Conservation (phyloP, 2,113 vertebrate genomes). For the Thamnaconus septentrionalis region DNA sequence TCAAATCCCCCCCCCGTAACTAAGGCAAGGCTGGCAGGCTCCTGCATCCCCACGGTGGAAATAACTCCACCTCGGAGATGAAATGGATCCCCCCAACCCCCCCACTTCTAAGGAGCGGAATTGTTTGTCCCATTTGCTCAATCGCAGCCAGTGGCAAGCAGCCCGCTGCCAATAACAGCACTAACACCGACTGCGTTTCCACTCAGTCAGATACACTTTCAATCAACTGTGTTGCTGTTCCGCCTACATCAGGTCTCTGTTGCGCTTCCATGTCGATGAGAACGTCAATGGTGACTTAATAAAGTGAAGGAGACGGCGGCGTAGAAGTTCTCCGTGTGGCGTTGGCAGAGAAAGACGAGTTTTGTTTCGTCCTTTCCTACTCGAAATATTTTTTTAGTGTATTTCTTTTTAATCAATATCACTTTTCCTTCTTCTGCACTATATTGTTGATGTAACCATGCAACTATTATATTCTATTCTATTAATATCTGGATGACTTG, state of each 20-base stretch:
- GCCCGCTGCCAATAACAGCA: not conserved
- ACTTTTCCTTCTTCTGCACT: too few species aligned
- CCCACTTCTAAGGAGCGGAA: too few species aligned
- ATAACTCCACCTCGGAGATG: conserved; percentile 9
- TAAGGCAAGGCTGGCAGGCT: conserved; percentile 28
- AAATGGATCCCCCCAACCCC: too few species aligned
- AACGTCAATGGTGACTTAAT: conserved; percentile 44
- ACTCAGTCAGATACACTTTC: conserved; percentile 42
- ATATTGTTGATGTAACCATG: too few species aligned
- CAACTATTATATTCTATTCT: too few species aligned
- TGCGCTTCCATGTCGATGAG: conserved; percentile 30
- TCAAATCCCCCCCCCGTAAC: conserved; percentile 56
- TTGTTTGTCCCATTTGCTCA: too few species aligned
- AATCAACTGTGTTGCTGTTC: conserved; percentile 58
- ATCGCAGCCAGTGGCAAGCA: too few species aligned
- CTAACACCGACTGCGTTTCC: conserved; percentile 42
- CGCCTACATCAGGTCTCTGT: conserved; percentile 31
- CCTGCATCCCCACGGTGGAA: conserved; percentile 44
- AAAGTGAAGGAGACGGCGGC: conserved; percentile 13
- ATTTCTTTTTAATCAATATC: too few species aligned
- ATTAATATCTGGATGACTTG: not conserved
- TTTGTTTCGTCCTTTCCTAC: too few species aligned
- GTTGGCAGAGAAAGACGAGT: not conserved
- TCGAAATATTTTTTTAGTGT: too few species aligned
- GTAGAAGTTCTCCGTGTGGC: not conserved